Evolutionary conservation across 2,888 invertebrate species (phyloP), one percentile per base, ranked within the genome.

Genomic region (Zelleria hepariella): DNA sequence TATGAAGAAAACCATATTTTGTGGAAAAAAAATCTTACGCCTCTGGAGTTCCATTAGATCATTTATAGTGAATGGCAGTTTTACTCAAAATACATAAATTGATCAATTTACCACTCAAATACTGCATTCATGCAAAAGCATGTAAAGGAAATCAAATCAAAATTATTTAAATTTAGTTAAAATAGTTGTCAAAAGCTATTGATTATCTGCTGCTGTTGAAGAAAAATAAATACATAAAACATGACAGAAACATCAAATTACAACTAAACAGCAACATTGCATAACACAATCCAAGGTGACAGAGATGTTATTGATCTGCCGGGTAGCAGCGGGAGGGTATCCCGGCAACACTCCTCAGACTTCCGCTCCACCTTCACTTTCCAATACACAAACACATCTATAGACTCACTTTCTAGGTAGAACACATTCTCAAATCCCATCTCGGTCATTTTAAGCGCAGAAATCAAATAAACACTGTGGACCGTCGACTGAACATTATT

Each of bases 391-490:
- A 62, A 63, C 64, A 72, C 10, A n/a, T 72, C 73, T 72, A 68
- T 74, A 74, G 75, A 88, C 89, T 89, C 76, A 89, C 89, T 89
- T 72, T 89, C 89, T 57, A 89, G 75, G 73, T 89, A 89, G 73
- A 89, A 89, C 74, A 89, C 87, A 70, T 84, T 86, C 72, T 89
- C 89, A 72, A 88, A 86, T 57, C 80, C 87, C 87, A 89, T 85
- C 72, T 87, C 86, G 58, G 87, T 77, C 88, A 88, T 88, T 78
- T 79, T 85, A 25, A 24, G 24, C 23, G 10, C n/a, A n/a, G 15
- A 24, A 25, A 8, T 53, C 23, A 53, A 23, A 24, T 64, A 67
- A 66, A 64, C 67, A 74, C 68, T 68, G 60, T 59, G 61, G 68
- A 67, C 74, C 71, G 72, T 71, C 70, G 69, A 73, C 67, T 65